Evolutionary conservation across 2,888 invertebrate species (phyloP).

Genomic region (Pristionchus arcanus): DNA sequence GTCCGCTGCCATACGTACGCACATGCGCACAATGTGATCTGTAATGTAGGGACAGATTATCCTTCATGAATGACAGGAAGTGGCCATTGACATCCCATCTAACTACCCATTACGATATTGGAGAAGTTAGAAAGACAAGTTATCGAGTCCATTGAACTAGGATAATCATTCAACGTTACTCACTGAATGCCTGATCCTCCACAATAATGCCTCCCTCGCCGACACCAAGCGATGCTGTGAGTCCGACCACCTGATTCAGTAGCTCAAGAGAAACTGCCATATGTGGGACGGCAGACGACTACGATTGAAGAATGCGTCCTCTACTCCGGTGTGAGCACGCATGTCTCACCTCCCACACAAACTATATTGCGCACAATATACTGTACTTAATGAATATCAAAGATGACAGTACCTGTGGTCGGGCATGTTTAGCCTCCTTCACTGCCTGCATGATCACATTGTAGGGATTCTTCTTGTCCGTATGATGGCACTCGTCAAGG

Average conservation of each 20-base stretch:
- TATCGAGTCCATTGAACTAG: too few relatives aligned
- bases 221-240: slow-evolving; percentile 52
- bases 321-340: too few relatives aligned
- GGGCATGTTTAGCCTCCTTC: neutral
- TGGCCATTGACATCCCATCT: too few relatives aligned
- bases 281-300: too few relatives aligned
- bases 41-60: too few relatives aligned
- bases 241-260: slow-evolving; percentile 11
- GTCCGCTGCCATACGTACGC: neutral
- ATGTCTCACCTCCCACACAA: too few relatives aligned
- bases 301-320: too few relatives aligned
- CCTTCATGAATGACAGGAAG: too few relatives aligned
- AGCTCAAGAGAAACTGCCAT: neutral
- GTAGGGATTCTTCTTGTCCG: slow-evolving; percentile 55
- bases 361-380: too few relatives aligned
- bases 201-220: neutral
- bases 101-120: too few relatives aligned
- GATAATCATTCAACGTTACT: neutral
- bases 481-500: slow-evolving; percentile 55
- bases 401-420: slow-evolving; percentile 45
- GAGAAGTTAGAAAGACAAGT: too few relatives aligned
- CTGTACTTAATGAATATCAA: too few relatives aligned
- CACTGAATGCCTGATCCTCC: slow-evolving; percentile 45
- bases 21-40: slow-evolving; percentile 43
- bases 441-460: slow-evolving; percentile 54